Percentiles rank a stretch among this genome's conserved stretches.
Conservation (phyloP, 2,113 vertebrate genomes). For the Upupa epops region DNA sequence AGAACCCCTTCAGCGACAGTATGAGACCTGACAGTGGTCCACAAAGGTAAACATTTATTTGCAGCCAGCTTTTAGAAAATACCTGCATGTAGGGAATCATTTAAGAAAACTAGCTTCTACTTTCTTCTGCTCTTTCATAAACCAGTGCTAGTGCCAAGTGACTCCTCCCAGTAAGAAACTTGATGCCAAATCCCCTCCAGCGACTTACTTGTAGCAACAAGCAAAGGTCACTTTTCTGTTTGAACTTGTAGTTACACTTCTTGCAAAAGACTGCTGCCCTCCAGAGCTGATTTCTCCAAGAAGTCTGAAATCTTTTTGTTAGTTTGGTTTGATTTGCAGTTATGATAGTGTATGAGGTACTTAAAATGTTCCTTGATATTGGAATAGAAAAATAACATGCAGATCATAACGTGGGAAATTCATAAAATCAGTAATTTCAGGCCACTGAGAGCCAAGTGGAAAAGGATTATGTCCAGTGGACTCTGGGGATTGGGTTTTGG, state of each 20-base stretch:
- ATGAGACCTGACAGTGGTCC: conserved; percentile 63
- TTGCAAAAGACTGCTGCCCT: conserved; percentile 30
- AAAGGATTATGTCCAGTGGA: neutral
- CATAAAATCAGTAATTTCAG: neutral
- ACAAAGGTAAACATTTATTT: conserved; percentile 56
- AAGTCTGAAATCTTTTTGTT: neutral
- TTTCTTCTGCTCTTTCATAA: conserved; percentile 46
- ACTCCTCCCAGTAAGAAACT: conserved; percentile 46
- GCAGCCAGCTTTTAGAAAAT: neutral
- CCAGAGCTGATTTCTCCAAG: neutral
- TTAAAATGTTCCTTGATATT: neutral
- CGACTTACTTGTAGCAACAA: conserved; percentile 45
- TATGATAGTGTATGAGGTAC: neutral
- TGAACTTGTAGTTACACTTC: conserved; percentile 40
- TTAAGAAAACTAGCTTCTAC: conserved; percentile 8
- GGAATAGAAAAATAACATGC: neutral
- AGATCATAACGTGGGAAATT: neutral
- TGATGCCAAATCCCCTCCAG: conserved; percentile 42
- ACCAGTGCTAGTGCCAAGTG: conserved; percentile 9
- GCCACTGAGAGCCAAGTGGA: neutral
- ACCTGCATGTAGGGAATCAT: neutral
- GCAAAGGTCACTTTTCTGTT: conserved; percentile 60
- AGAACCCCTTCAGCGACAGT: conserved; percentile 63
- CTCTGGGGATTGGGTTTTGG: neutral
- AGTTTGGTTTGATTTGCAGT: neutral